These are phyloP conservation scores for Columba janthina DNA, from an alignment of 2,113 vertebrate genomes.

Conservation along the genomic window DNA sequence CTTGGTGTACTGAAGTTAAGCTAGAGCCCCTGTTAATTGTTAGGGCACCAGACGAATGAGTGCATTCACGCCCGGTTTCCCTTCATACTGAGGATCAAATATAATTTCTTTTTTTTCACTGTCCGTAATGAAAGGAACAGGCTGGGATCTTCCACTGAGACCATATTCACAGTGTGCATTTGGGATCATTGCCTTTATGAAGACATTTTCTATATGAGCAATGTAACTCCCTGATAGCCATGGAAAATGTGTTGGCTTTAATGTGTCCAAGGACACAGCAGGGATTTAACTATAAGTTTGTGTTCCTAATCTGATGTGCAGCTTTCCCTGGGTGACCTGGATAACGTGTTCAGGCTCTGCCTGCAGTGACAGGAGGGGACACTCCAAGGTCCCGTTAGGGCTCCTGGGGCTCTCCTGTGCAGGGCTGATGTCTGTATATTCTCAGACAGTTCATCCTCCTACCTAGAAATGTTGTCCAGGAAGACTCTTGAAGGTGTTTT, in stretches of 20 bases:
- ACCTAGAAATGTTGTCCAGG: neutral
- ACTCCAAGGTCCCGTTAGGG: fast-evolving
- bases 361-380: neutral
- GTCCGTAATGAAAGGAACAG: neutral
- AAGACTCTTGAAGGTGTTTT: neutral
- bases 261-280: neutral
- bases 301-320: neutral
- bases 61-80: neutral
- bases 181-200: neutral
- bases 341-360: fast-evolving
- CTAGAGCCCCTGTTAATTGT: neutral
- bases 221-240: neutral
- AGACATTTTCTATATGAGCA: neutral
- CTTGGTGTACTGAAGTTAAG: neutral
- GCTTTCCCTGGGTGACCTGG: neutral
- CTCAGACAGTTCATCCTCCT: neutral
- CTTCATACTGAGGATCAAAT: neutral
- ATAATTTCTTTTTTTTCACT: neutral
- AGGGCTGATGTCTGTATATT: neutral
- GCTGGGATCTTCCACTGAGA: neutral
- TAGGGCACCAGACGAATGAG: neutral
- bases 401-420: neutral
- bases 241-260: neutral
- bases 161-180: fast-evolving
- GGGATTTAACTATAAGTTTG: fast-evolving